These are phyloP conservation scores for Plestiodon gilberti DNA, from an alignment of 2,113 vertebrate species.

Conservation along the genomic window DNA sequence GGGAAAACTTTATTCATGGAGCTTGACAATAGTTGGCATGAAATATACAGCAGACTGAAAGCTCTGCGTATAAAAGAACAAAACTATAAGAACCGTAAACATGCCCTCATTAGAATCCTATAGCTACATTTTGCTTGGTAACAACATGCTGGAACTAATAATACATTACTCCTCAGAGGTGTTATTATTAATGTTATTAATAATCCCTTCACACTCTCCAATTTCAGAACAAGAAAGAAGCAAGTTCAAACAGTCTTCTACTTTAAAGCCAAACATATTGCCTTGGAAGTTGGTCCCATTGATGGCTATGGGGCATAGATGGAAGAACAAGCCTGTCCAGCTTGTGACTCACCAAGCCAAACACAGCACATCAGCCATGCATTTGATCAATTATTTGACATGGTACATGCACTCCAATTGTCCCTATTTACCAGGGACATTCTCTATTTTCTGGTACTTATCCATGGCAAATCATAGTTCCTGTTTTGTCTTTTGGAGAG, in stretches of 20 bases:
- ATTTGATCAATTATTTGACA: too few species aligned
- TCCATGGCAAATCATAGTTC: background rate
- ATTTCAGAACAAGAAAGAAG: background rate
- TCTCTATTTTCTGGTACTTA: background rate
- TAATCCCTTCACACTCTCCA: background rate
- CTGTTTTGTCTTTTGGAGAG: background rate
- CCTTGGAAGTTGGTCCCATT: background rate
- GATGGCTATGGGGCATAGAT: background rate
- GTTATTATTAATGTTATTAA: slow-evolving; percentile 7
- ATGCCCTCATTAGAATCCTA: background rate
- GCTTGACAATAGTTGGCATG: background rate
- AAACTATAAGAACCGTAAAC: background rate
- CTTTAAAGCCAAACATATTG: background rate
- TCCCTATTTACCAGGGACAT: too few species aligned
- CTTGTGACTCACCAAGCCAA: background rate
- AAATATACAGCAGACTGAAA: slow-evolving; percentile 4
- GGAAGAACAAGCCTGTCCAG: background rate
- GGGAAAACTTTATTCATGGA: background rate
- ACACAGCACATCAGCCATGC: background rate
- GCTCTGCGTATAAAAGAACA: background rate
- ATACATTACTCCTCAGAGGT: background rate
- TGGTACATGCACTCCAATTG: background rate
- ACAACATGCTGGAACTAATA: background rate
- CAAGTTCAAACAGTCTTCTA: background rate
- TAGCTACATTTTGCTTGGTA: slow-evolving; percentile 3